Base-by-base conservation (phyloP, 2,113 vertebrate species). In the Stigmatopora argus region DNA sequence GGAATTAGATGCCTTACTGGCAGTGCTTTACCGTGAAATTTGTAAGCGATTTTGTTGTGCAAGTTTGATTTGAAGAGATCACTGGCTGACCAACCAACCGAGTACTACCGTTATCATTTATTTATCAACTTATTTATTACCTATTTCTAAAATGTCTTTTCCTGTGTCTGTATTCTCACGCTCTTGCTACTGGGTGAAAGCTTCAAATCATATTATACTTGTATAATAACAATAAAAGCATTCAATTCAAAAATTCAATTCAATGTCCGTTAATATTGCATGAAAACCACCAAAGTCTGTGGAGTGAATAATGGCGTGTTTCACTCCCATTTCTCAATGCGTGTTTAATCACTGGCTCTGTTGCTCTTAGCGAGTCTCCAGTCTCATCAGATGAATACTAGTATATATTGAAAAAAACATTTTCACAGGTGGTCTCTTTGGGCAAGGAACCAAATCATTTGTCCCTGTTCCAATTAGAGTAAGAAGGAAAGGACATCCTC, bases 381-480 rank as follows among this genome's bases (percentile, higher is more conserved):
- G 79, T 72, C 75, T 84, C 81, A 81, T 87, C 83, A 78, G 68
- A 75, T 73, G 84, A 78, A 82, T 81, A 72, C 80, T 79, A 79
- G 38, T 41, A 10, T 41, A 41, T 41, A 31, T 80, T 74, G 82
- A 87, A 82, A 67, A 83, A 75, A 70, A 77, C 75, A 78, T 86
- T 86, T 86, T 82, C 65, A 83, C 81, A 86, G 84, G 83, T 83
- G 77, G 69, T 83, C 82, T 85, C 77, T 73, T 74, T 18, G 69
- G 83, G 72, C 77, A 23, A 70, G 5, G 79, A 18, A 64, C 74
- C 75, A 77, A 76, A 78, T 86, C 71, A 80, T 79, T 77, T 68
- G 78, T 87, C 80, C 87, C 87, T 6, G 23, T 71, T 88, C 87
- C 87, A 89, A 89, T 87, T 88, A 87, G 79, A 77, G 74, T 68